Evolutionary conservation across 2,113 vertebrate genomes (phyloP), one percentile per base, ranked within the genome.

Genomic region (Paramisgurnus dabryanus): DNA sequence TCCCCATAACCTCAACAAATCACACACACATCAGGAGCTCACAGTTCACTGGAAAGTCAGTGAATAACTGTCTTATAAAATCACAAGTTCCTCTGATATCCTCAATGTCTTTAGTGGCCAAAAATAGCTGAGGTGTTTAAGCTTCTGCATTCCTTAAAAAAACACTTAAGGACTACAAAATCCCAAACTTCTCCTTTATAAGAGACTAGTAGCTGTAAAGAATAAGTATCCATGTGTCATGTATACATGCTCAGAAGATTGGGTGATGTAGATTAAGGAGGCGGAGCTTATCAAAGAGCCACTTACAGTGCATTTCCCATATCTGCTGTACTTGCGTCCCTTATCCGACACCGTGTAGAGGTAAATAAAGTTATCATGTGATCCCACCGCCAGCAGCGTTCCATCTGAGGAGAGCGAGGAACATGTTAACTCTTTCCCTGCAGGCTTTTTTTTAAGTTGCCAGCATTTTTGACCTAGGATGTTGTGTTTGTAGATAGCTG

Each of bases 321-420:
- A 95, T 90, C 98, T 93, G 90, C 95, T 96, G 88, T 98, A 99
- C 82, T 98, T 98, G 82, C 95, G 95, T 89, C 96, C 98, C 82
- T 94, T 96, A 87, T 99, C 97, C 7, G 95, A 93, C 79, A 98
- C 96, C 39, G 87, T 90, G 69, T 99, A 98, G 91, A 99, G 95
- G 93, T 99, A 99, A 94, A 99, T 98, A 72, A 99, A 98, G 91
- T 98, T 99, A 90, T 99, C 98, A 1, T 99, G 98, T 82, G 98
- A 99, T 83, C 98, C 98, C 63, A 99, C 96, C 75, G 98, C 98
- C 92, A 99, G 91, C 87, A 97, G 91, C 80, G 87, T 88, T 72
- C 98, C 98, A 92, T 98, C 98, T 99, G 87, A 34, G 90, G 3
- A 73, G 8, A 78, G 82, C 1, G 22, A 43, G 7, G n/a, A 75